A percentile compares a stretch with the other conserved stretches of the same genome.
Conservation (phyloP, 2,797 vertebrate species). For the Cuniculus paca region DNA sequence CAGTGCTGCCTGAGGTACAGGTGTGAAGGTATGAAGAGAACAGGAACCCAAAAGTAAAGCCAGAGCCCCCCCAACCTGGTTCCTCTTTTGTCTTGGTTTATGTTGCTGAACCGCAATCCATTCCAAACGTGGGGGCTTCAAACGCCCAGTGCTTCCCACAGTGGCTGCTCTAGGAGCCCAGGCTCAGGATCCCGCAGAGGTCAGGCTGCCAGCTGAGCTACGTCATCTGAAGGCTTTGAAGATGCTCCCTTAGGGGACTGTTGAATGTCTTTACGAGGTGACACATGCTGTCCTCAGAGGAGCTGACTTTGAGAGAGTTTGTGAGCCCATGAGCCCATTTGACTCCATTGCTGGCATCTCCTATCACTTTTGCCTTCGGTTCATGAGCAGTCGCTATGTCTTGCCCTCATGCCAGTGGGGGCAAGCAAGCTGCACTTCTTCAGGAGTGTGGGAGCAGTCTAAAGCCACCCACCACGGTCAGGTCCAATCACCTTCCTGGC, state of each 20-base stretch:
- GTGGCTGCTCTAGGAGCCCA: background rate
- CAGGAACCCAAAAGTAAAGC: background rate
- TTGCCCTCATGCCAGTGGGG: background rate
- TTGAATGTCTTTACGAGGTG: background rate
- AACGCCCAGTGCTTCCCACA: background rate
- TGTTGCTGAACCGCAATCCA: background rate
- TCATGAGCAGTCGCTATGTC: background rate
- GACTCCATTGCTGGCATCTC: background rate
- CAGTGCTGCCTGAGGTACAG: background rate
- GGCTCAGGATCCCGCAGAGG: background rate
- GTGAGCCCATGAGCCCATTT: background rate
- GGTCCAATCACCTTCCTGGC: background rate
- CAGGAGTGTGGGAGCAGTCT: background rate
- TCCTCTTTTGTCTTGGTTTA: background rate
- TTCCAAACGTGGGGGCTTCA: too few relatives aligned
- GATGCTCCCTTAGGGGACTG: background rate
- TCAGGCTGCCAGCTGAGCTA: background rate
- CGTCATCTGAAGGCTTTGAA: background rate
- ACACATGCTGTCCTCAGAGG: background rate
- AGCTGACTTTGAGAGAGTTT: background rate
- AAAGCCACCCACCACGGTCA: background rate
- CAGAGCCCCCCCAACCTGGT: background rate
- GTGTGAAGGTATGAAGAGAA: background rate
- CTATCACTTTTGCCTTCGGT: background rate
- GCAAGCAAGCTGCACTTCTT: background rate